Percentiles rank a stretch among this genome's conserved stretches.
Evolutionary conservation across 2,888 invertebrate genomes (phyloP).

Genomic region (Cotesia congregata): DNA sequence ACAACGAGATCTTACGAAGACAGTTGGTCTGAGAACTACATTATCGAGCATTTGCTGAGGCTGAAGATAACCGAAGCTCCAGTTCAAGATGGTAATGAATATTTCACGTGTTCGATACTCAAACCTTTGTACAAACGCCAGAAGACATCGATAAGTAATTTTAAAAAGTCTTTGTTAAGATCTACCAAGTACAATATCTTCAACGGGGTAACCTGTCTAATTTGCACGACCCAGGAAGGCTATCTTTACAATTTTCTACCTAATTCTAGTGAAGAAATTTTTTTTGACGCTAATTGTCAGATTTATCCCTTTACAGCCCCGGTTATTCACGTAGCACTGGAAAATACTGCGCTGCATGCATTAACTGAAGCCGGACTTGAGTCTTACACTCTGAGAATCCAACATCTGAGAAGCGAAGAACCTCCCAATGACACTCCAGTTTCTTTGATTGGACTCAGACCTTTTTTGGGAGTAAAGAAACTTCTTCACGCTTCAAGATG

Average conservation of each 20-base stretch:
- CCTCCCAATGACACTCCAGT: slow-evolving; percentile 74
- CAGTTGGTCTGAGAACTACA: slow-evolving; percentile 70
- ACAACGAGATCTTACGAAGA: slow-evolving; percentile 67
- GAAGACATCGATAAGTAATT: slow-evolving; percentile 55
- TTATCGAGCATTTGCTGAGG: slow-evolving; percentile 70
- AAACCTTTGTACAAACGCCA: slow-evolving; percentile 69
- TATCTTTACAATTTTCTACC: slow-evolving; percentile 79
- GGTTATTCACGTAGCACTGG: slow-evolving; percentile 77
- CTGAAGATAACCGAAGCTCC: slow-evolving; percentile 70
- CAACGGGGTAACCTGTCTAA: slow-evolving; percentile 76
- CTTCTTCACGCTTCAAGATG: slow-evolving; percentile 71
- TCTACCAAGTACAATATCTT: slow-evolving; percentile 74
- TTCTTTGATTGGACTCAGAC: slow-evolving; percentile 78
- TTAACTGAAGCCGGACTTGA: slow-evolving; percentile 83
- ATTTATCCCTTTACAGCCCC: slow-evolving; percentile 81
- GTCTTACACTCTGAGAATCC: slow-evolving; percentile 77
- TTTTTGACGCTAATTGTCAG: slow-evolving; percentile 57
- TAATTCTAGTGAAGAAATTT: slow-evolving; percentile 48
- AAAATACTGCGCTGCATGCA: slow-evolving; percentile 80
- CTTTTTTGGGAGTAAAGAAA: slow-evolving; percentile 77
- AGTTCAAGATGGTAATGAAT: slow-evolving; percentile 69
- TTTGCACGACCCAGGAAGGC: slow-evolving; percentile 79
- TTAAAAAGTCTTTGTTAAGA: slow-evolving; percentile 69
- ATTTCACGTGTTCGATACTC: slow-evolving; percentile 72
- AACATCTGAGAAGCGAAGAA: slow-evolving; percentile 72